Evolutionary conservation across 2,888 invertebrate genomes (phyloP).

Genomic region (Clepsis dumicolana): DNA sequence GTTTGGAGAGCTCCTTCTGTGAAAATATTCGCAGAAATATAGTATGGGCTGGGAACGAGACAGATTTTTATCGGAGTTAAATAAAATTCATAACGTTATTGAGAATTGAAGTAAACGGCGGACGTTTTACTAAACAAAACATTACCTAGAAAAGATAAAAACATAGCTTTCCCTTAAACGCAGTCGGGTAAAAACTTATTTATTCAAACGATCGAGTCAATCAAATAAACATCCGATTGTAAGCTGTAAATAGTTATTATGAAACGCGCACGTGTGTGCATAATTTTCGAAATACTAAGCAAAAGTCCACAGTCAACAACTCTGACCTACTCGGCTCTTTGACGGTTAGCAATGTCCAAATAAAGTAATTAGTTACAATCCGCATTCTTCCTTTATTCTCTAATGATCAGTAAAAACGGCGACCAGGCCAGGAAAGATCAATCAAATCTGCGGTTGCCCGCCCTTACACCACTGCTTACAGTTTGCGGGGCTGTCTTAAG

Average conservation of each 20-base stretch:
- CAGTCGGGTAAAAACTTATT: too few relatives aligned
- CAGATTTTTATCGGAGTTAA: constrained; percentile 51
- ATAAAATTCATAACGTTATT: constrained; percentile 23
- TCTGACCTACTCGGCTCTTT: constrained; percentile 79
- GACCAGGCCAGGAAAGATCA: constrained; percentile 74
- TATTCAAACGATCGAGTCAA: background rate
- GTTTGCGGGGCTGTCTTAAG: constrained; percentile 72
- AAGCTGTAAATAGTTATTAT: too few relatives aligned
- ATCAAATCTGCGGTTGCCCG: constrained; percentile 78
- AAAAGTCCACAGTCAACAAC: constrained; percentile 58
- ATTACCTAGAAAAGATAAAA: background rate
- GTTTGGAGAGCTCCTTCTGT: constrained; percentile 64
- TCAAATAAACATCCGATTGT: too few relatives aligned
- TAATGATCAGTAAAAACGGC: constrained; percentile 78
- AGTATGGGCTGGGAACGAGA: constrained; percentile 52
- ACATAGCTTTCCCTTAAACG: too few relatives aligned
- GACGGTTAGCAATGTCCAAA: constrained; percentile 84
- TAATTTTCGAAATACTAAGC: background rate
- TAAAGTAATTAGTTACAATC: constrained; percentile 84
- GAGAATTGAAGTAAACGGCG: background rate
- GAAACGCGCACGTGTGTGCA: background rate
- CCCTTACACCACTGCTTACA: constrained; percentile 71
- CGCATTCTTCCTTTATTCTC: constrained; percentile 77
- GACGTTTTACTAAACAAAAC: background rate
- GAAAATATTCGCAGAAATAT: constrained; percentile 67